Conservation (phyloP, 2,113 vertebrate species). For the Forbesichthys papilliferus region DNA sequence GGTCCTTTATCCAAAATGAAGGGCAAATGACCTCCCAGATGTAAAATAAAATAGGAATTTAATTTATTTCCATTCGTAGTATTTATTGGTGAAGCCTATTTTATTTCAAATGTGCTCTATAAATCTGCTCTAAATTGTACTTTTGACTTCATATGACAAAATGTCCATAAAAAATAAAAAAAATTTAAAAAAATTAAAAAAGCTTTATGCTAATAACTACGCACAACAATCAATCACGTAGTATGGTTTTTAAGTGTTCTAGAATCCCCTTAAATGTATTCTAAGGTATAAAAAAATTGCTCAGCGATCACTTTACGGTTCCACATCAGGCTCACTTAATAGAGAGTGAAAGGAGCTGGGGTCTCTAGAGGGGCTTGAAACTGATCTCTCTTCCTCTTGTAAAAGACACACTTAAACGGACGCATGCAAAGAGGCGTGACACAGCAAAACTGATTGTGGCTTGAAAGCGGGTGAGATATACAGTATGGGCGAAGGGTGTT, state of each 20-base stretch:
- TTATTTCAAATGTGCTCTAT: too few relatives aligned
- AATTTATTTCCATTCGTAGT: background rate
- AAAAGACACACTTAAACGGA: conserved; percentile 65
- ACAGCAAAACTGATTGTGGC: conserved; percentile 62
- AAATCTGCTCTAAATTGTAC: too few relatives aligned
- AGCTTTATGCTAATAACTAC: too few relatives aligned
- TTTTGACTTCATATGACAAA: too few relatives aligned
- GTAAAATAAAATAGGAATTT: background rate
- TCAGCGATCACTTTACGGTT: conserved; percentile 53
- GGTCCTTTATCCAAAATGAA: too few relatives aligned
- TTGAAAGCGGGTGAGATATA: conserved; percentile 62
- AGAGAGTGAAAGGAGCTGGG: conserved; percentile 47
- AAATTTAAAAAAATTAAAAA: too few relatives aligned
- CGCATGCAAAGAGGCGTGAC: conserved; percentile 57
- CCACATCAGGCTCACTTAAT: conserved; percentile 47
- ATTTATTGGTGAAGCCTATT: background rate
- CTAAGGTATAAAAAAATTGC: conserved; percentile 32
- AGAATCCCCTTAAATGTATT: conserved; percentile 3
- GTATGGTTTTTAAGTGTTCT: too few relatives aligned
- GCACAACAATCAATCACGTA: too few relatives aligned
- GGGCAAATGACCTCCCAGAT: background rate
- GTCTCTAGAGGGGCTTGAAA: conserved; percentile 58
- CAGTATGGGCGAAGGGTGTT: conserved; percentile 33
- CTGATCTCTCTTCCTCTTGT: conserved; percentile 57
- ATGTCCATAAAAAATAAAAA: too few relatives aligned